These are phyloP conservation scores for Zosterops japonicus DNA, from an alignment of 2,113 vertebrate species.

Conservation along the genomic window DNA sequence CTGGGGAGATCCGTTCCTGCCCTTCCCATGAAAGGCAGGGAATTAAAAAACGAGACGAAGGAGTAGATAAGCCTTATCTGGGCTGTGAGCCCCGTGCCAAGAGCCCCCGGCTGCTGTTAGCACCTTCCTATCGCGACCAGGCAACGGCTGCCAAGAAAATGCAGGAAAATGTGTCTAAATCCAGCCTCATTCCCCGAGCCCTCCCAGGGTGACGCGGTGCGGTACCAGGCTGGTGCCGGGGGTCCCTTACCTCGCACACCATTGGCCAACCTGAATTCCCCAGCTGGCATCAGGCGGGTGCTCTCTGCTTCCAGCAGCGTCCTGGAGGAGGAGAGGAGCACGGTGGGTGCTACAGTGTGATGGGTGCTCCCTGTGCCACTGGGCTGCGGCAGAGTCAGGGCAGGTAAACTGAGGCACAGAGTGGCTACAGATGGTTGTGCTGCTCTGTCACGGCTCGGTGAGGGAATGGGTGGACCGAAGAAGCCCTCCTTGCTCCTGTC, in stretches of 20 bases:
- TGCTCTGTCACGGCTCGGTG: accelerated
- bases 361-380: not conserved
- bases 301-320: conserved; percentile 77
- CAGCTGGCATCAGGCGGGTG: conserved; percentile 41
- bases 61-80: conserved; percentile 1
- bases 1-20: not conserved
- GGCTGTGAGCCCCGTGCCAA: not conserved
- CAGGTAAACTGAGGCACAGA: not conserved
- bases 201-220: not conserved
- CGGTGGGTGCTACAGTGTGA: not conserved
- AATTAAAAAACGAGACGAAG: not conserved
- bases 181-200: not conserved
- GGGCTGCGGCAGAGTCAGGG: not conserved
- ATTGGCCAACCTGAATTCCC: conserved; percentile 10
- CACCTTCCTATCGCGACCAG: not conserved
- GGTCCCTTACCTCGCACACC: conserved; percentile 63
- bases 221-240: accelerated
- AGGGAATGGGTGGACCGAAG: accelerated
- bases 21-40: not conserved
- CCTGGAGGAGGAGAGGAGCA: not conserved
- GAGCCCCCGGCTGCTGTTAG: not conserved
- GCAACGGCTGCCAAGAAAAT: not conserved
- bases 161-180: not conserved
- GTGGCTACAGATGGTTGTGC: accelerated
- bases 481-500: not conserved